These are phyloP conservation scores for Sepiola atlantica DNA, from an alignment of 2,888 invertebrate species.

Conservation along the genomic window DNA sequence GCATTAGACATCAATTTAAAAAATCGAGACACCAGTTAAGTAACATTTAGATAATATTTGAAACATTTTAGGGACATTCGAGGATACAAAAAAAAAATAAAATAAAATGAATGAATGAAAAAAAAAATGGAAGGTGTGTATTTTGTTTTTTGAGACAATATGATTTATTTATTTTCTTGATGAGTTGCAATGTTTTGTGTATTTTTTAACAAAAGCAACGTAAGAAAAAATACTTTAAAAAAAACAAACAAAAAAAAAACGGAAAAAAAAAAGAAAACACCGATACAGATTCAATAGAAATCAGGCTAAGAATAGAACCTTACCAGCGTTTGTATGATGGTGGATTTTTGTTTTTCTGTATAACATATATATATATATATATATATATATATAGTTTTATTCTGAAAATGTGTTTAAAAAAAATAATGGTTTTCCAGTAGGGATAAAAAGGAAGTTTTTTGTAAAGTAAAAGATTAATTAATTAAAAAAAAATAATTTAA, in stretches of 20 bases:
- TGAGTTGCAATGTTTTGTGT: not conserved
- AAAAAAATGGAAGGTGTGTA: not conserved
- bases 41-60: not conserved
- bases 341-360: not conserved
- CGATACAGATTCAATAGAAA: not conserved
- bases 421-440: not conserved
- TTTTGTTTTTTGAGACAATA: conserved; percentile 22
- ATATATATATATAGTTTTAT: no score
- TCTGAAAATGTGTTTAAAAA: not conserved
- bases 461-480: not conserved
- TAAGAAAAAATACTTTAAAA: conserved; percentile 15
- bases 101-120: not conserved
- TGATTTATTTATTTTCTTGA: conserved; percentile 32
- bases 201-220: not conserved
- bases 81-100: not conserved
- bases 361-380: not conserved
- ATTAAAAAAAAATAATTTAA: conserved; percentile 19
- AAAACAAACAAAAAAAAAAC: no score
- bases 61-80: not conserved
- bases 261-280: not conserved
- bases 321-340: not conserved
- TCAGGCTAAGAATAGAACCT: not conserved
- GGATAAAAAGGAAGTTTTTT: not conserved
- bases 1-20: no score
- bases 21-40: not conserved